phyloP scores from a whole-genome alignment of 37 sponge, comb jelly and placozoan species.

The Cladorhizidae sp. region DNA sequence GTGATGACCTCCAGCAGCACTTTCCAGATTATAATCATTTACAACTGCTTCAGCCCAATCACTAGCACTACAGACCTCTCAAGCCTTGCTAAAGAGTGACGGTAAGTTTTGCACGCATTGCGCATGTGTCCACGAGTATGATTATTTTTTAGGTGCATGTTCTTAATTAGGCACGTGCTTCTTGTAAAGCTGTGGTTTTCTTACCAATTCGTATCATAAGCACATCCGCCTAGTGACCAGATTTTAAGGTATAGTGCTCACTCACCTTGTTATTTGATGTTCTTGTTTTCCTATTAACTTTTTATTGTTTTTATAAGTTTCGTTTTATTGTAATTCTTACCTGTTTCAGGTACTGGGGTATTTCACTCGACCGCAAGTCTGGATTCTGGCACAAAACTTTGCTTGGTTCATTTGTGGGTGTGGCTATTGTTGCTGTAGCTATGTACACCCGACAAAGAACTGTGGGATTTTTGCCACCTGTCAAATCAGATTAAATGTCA shows the following conservation, averaged over 20 bases:
- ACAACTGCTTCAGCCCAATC: no score
- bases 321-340: neutral
- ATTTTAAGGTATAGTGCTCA: no score
- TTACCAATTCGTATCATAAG: neutral
- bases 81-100: no score
- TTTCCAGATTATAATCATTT: no score
- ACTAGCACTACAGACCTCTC: no score
- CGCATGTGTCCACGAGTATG: neutral
- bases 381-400: constrained; percentile 71
- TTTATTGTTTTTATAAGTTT: neutral
- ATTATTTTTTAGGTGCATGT: no score
- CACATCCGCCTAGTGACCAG: no score
- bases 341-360: constrained; percentile 51
- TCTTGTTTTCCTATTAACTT: no score
- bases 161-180: no score
- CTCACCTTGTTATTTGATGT: neutral
- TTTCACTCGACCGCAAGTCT: constrained; percentile 37
- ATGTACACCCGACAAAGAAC: constrained; percentile 69
- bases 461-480: constrained; percentile 20
- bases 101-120: no score
- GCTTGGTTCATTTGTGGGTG: constrained; percentile 62
- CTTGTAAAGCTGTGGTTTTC: neutral
- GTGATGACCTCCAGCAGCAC: no score
- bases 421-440: constrained; percentile 61
- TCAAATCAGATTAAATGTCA: constrained; percentile 5